Percentiles rank a stretch among this genome's conserved stretches.
phyloP scores from a whole-genome alignment of 2,113 vertebrate genomes.

The Clarias batrachus region DNA sequence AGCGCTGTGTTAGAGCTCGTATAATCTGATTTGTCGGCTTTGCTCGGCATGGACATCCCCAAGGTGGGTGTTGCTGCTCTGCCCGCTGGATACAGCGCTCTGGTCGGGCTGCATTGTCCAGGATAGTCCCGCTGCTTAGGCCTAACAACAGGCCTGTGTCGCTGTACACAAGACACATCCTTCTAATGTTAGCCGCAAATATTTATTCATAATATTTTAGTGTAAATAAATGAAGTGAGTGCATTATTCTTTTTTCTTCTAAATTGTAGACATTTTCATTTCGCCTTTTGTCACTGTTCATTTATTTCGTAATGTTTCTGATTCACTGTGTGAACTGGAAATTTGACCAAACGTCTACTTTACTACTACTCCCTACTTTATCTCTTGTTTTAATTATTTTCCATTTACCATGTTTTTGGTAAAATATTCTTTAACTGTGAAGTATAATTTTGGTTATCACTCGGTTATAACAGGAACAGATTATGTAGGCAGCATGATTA shows the following conservation, averaged over 20 bases:
- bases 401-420: not conserved
- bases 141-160: slow-evolving; percentile 64
- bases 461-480: not conserved
- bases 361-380: too few relatives aligned
- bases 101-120: slow-evolving; percentile 50
- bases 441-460: not conserved
- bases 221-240: not conserved
- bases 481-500: not conserved
- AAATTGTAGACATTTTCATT: not conserved
- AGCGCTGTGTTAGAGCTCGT: not conserved
- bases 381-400: not conserved
- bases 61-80: slow-evolving; percentile 21
- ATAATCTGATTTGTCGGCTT: slow-evolving; percentile 4
- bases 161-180: not conserved
- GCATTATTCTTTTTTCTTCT: not conserved
- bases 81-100: slow-evolving; percentile 22
- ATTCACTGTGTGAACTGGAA: not conserved
- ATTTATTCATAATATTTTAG: not conserved
- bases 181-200: not conserved
- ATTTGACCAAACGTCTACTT: not conserved
- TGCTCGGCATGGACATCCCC: slow-evolving; percentile 20
- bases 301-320: not conserved
- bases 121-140: slow-evolving; percentile 58
- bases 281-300: not conserved
- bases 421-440: not conserved